Percentiles rank a stretch among this genome's conserved stretches.
Evolutionary conservation across 2,888 invertebrate genomes (phyloP).

Genomic region (Pammene aurita): DNA sequence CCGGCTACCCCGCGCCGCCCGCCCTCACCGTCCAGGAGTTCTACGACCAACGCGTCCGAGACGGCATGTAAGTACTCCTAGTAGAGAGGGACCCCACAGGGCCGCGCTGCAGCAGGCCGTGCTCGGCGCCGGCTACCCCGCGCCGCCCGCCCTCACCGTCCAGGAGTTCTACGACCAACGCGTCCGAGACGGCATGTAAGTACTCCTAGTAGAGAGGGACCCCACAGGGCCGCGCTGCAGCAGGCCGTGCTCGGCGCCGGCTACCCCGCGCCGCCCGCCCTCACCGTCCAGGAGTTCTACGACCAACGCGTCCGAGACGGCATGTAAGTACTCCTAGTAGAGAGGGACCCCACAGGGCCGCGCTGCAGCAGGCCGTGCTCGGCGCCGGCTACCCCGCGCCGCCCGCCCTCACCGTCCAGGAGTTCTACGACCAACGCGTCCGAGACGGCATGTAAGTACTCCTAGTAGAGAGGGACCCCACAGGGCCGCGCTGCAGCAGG

Average conservation of each 20-base stretch:
- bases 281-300: constrained; percentile 98
- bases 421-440: constrained; percentile 95
- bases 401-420: constrained; percentile 96
- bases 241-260: constrained; percentile 97
- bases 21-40: constrained; percentile 97
- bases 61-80: constrained; percentile 85
- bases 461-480: too few species aligned
- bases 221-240: constrained; percentile 91
- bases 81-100: too few species aligned
- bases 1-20: constrained; percentile 97
- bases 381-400: constrained; percentile 97
- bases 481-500: constrained; percentile 93
- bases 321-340: constrained; percentile 80
- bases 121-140: constrained; percentile 97
- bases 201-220: too few species aligned
- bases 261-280: constrained; percentile 95
- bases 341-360: too few species aligned
- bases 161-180: constrained; percentile 97
- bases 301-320: constrained; percentile 92
- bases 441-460: constrained; percentile 87
- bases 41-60: constrained; percentile 92
- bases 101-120: constrained; percentile 95
- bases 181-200: constrained; percentile 88
- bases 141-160: constrained; percentile 95
- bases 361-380: constrained; percentile 94